Base-by-base conservation (phyloP, 2,113 vertebrate species). In the Philantomba maxwellii region DNA sequence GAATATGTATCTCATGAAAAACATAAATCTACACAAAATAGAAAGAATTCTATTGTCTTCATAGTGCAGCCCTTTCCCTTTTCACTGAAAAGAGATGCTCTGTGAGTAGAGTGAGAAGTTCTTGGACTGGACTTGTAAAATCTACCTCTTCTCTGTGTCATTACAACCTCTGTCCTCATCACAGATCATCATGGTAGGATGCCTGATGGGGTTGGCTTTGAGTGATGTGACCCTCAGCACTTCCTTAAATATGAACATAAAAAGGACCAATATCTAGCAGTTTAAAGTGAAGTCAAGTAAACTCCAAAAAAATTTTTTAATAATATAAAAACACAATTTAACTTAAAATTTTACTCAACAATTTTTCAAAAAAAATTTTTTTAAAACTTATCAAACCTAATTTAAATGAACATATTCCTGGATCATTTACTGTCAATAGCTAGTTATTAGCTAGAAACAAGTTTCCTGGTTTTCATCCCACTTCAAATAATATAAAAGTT, bases 231-330 rank as follows among this genome's bases (percentile, higher is more conserved):
- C 73, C 80, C 81, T 78, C n/a, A 96, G 26, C 8, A 78, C 64
- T 64, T 96, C 55, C 87, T 94, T 73, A 85, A 94, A 66, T 30
- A 49, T 49, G 33, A 73, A 84, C 73, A 89, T 86, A 49, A 91
- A 96, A 96, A 94, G 51, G 64, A 91, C 84, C 51, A 93, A 53
- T 51, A 95, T 91, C 87, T 47, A 94, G 16, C 36, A 85, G 70
- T 36, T 95, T 60, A 83, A 73, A 87, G 36, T 82, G 51, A 82
- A 95, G 62, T 78, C 66, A 93, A 93, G 33, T 33, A 86, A 96
- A 89, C 43, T 86, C 39, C 3, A 6, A 45, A 57, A 66, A 21
- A 70, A n/a, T 9, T 16, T 36, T 39, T 5, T 51, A 15, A 39
- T 70, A 10, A 87, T 51, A 47, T 55, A 43, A 89, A 23, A 45